phyloP scores from a whole-genome alignment of 2,113 vertebrate genomes.

The Calyptomena viridis region DNA sequence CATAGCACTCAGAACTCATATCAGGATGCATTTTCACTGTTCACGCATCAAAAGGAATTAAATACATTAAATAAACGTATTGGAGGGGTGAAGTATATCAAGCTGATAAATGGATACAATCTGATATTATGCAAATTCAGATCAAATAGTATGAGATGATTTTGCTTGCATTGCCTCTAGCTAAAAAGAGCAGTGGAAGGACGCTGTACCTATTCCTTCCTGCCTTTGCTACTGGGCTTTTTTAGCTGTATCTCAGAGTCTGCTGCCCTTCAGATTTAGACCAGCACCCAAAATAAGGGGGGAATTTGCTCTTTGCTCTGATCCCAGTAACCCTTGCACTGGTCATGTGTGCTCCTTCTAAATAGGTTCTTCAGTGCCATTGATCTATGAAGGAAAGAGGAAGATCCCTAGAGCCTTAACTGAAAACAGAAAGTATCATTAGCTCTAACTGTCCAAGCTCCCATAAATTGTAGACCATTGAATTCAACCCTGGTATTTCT shows the following conservation, averaged over 20 bases:
- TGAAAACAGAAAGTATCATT: not conserved
- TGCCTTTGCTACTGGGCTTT: not conserved
- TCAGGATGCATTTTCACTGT: conserved; percentile 17
- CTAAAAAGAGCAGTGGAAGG: not conserved
- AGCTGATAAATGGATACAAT: conserved; percentile 55
- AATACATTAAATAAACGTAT: conserved; percentile 25
- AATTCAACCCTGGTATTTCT: not conserved
- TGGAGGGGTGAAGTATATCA: not conserved
- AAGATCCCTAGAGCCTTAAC: not conserved
- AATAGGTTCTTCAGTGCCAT: not conserved
- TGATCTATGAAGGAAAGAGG: not conserved
- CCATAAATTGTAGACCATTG: not conserved
- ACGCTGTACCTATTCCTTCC: not conserved
- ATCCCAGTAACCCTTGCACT: not conserved
- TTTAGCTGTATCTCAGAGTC: not conserved
- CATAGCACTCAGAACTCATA: conserved; percentile 11
- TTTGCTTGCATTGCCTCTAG: not conserved
- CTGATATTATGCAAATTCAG: conserved; percentile 59
- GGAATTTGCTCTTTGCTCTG: not conserved
- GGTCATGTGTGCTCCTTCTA: not conserved
- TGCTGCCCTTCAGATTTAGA: not conserved
- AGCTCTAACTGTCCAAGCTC: not conserved
- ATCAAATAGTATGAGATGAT: conserved; percentile 18
- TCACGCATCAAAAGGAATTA: conserved; percentile 44
- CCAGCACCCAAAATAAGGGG: not conserved